These are phyloP conservation scores for Epizoanthus stellaris DNA, from an alignment of 92 coral and sea anemone genomes.

Conservation along the genomic window DNA sequence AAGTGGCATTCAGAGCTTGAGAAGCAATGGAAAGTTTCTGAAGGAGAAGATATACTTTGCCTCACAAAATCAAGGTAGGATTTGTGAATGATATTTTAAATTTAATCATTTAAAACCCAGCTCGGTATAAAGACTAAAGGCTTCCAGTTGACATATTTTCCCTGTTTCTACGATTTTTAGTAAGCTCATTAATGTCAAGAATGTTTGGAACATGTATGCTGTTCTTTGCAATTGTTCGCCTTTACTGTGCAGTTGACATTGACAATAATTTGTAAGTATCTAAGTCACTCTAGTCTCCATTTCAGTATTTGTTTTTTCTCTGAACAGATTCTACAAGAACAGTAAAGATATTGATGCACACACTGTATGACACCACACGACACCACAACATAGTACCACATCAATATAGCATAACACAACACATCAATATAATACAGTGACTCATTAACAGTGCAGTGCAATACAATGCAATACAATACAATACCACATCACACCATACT, in stretches of 20 bases:
- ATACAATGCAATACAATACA: too few species aligned
- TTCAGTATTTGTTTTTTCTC: not conserved
- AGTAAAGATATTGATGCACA: too few species aligned
- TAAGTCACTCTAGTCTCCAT: not conserved
- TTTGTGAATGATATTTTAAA: not conserved
- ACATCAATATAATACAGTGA: too few species aligned
- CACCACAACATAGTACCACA: too few species aligned
- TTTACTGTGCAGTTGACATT: constrained; percentile 30
- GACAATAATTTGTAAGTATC: constrained; percentile 31
- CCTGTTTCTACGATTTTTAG: not conserved
- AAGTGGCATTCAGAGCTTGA: constrained; percentile 25
- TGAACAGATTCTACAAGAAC: too few species aligned
- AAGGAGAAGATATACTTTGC: constrained; percentile 11
- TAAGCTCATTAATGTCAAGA: constrained; percentile 22
- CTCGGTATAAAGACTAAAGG: not conserved
- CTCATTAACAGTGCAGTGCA: too few species aligned
- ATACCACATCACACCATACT: too few species aligned
- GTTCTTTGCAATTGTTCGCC: constrained; percentile 21
- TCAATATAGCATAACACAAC: too few species aligned
- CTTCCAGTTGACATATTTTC: not conserved
- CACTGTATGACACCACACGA: too few species aligned
- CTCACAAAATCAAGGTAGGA: constrained; percentile 18
- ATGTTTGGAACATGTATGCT: constrained; percentile 13
- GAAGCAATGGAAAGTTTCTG: constrained; percentile 19
- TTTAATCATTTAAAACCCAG: not conserved